Evolutionary conservation across 2,888 invertebrate species (phyloP), one percentile per base, ranked within the genome.

Genomic region (Hyles lineata): DNA sequence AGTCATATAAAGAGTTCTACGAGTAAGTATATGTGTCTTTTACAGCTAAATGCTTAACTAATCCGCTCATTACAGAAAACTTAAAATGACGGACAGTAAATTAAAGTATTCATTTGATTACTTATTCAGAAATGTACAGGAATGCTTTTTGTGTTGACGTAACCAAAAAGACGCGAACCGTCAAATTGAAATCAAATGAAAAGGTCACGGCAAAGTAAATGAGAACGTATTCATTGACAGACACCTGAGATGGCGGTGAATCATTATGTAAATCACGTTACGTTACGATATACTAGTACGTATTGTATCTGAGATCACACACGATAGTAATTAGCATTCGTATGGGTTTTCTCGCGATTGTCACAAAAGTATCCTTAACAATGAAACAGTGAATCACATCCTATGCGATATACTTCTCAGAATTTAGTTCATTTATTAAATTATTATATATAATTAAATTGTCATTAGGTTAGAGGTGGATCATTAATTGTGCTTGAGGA

Each of bases 141-240:
- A 61, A 23, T 32, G 19, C 4, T 35, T n/a, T 63, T 63, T 19
- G 21, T 63, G 63, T 21, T 35, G n/a, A 35, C 63, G 63, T 63
- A 17, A 62, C 61, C 29, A 25, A 35, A n/a, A 25, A 32, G 62
- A 62, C 21, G 43, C 43, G 43, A 63, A 63, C 35, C 63, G 63
- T 63, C 21, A 63, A 63, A 50, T 23, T 50, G 67, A 67, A 67
- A 50, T 67, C 21, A 50, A 50, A 67, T 43, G 35, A 67, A 85
- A 87, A 89, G 87, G 87, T 85, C 87, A 82, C 73, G 61, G 71
- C 82, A 78, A 86, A 85, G 88, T 86, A 88, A 89, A 87, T 82
- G 81, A 84, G 77, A 81, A 78, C 77, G 73, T 83, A 82, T 85
- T 87, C 88, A 89, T 89, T 89, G 87, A 87, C 76, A 83, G 88